A percentile compares a stretch with the other conserved stretches of the same genome.
These are phyloP conservation scores for Mesembrinibis cayennensis DNA, from an alignment of 2,113 vertebrate genomes.

Conservation along the genomic window DNA sequence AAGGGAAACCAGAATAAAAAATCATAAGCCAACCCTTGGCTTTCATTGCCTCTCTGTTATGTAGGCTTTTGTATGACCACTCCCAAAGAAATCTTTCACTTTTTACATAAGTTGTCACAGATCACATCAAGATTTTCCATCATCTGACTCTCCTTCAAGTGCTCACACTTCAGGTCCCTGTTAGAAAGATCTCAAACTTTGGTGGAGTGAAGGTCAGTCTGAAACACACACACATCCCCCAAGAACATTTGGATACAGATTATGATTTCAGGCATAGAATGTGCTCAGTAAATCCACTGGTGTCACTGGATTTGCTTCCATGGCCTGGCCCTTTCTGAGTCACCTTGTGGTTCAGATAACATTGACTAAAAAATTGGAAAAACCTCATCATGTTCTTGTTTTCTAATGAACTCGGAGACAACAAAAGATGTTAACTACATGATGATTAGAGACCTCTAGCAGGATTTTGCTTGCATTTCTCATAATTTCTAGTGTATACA, in stretches of 20 bases:
- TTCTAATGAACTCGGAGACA: not conserved
- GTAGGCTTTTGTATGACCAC: not conserved
- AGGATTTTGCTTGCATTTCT: not conserved
- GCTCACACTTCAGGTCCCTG: not conserved
- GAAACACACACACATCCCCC: not conserved
- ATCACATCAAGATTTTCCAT: not conserved
- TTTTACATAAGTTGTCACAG: not conserved
- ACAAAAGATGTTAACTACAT: not conserved
- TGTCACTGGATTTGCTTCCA: not conserved
- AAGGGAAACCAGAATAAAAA: not conserved
- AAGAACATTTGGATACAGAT: not conserved
- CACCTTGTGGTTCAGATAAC: not conserved
- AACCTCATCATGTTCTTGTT: not conserved
- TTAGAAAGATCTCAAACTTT: not conserved
- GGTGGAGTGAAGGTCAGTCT: not conserved
- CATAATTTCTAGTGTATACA: not conserved
- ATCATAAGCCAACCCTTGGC: not conserved
- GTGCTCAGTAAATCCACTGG: not conserved
- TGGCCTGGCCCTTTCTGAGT: not conserved
- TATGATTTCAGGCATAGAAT: not conserved
- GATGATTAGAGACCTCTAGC: not conserved
- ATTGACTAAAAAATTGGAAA: not conserved
- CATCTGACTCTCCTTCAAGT: not conserved
- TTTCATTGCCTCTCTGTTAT: not conserved
- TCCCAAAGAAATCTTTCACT: not conserved